Evolutionary conservation across 2,797 vertebrate species (phyloP).

Genomic region (Leucoraja ocellata): DNA sequence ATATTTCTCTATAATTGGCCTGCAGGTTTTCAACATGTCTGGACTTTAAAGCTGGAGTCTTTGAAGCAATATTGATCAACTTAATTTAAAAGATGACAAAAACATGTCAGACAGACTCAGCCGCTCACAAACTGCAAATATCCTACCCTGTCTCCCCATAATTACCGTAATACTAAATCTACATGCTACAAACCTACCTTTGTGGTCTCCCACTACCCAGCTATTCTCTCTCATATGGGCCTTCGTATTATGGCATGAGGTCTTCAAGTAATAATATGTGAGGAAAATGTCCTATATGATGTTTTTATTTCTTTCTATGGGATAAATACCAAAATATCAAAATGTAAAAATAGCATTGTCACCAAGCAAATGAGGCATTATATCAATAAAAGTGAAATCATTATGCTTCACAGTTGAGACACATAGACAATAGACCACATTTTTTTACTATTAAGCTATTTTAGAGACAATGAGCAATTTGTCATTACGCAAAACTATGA

Average conservation of each 20-base stretch:
- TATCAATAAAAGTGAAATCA: neutral
- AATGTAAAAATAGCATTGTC: neutral
- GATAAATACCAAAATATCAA: neutral
- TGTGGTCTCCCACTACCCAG: neutral
- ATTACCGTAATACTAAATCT: neutral
- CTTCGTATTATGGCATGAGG: too few species aligned
- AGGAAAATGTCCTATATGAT: neutral
- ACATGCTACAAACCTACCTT: neutral
- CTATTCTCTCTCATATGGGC: neutral
- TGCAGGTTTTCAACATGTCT: neutral
- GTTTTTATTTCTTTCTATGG: neutral
- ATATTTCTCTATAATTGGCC: neutral
- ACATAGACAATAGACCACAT: neutral
- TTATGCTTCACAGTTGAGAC: neutral
- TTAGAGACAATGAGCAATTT: neutral
- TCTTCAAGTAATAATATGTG: neutral
- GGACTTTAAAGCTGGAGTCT: neutral
- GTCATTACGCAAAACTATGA: neutral
- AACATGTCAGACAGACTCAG: neutral
- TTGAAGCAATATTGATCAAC: neutral
- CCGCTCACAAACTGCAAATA: neutral
- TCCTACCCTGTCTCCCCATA: neutral
- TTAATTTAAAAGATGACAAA: neutral
- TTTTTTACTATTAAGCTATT: neutral
- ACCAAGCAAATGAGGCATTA: neutral